Evolutionary conservation across 2,888 invertebrate species (phyloP), one percentile per base, ranked within the genome.

Genomic region (Andrena bicolor): DNA sequence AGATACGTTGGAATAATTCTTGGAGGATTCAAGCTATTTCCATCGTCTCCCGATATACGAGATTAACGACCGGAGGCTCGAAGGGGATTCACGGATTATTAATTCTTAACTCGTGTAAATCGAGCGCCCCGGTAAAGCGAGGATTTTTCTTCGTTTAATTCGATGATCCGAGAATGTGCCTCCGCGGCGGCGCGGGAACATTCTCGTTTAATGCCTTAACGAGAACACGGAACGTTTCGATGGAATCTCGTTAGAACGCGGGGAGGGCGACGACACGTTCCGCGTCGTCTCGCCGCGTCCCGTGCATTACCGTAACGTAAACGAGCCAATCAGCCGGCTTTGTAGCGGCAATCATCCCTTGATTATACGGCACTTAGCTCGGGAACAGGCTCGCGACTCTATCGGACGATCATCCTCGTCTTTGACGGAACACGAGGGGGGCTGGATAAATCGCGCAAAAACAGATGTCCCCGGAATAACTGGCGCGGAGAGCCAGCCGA

Each of bases 321-420:
- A 89, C 91, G 91, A 92, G 91, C 91, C 93, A 93, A 93, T 93
- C 93, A 93, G 88, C 84, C 73, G 70, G 87, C 91, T 93, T 92
- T 93, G 91, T 91, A 77, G 41, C 83, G 80, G 86, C 90, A 91
- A 93, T 93, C 90, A 88, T 87, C 89, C 82, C 88, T 91, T 92
- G 90, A 92, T 93, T 92, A 90, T 89, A 86, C 89, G 78, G 80
- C 89, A 84, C 88, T 92, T 91, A 91, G 83, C 90, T 88, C 83
- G 81, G 87, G 88, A 90, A 77, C 82, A 88, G 85, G 84, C 81
- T 83, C 77, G 66, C 76, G 73, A 61, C 81, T 81, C 74, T 78
- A 69, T 78, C 81, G 76, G 65, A 48, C 83, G 76, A 79, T 83
- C 68, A 83, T 80, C 71, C 66, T 82, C 77, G 56, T 82, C 76